Conservation (phyloP, 2,797 vertebrate genomes). For the Chaetophractus vellerosus region DNA sequence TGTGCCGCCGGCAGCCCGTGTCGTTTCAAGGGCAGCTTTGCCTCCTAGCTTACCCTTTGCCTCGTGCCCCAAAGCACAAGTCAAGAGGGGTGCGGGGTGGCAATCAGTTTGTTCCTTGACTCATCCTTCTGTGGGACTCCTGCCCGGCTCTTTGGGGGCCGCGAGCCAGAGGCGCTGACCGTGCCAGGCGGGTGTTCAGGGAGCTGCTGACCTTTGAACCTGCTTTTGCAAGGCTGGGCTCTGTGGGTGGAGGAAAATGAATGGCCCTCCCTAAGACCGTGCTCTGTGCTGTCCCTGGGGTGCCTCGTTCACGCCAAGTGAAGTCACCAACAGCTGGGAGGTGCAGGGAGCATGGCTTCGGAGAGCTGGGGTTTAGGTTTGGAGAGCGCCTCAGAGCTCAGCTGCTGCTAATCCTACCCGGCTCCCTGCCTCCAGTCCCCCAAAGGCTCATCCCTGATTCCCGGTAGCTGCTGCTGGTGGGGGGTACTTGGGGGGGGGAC, state of each 20-base stretch:
- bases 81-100: background rate
- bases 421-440: background rate
- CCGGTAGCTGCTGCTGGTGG: background rate
- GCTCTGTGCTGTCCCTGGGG: too few species aligned
- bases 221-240: background rate
- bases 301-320: fast-evolving
- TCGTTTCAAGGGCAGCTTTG: conserved; percentile 18
- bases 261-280: too few species aligned
- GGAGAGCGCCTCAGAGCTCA: background rate
- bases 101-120: background rate
- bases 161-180: background rate
- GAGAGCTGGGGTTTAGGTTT: background rate
- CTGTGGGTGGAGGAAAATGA: too few species aligned
- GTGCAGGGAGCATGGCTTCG: background rate
- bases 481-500: too few species aligned
- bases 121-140: background rate
- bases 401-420: background rate
- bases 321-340: too few species aligned
- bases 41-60: conserved; percentile 32
- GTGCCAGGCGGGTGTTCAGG: background rate
- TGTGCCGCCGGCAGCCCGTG: conserved; percentile 28
- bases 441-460: background rate
- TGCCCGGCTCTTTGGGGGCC: too few species aligned
- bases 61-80: background rate
- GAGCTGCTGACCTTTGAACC: background rate